Base-by-base conservation (phyloP, 1,140 invertebrate genomes). In the Anoplolepis gracilipes region DNA sequence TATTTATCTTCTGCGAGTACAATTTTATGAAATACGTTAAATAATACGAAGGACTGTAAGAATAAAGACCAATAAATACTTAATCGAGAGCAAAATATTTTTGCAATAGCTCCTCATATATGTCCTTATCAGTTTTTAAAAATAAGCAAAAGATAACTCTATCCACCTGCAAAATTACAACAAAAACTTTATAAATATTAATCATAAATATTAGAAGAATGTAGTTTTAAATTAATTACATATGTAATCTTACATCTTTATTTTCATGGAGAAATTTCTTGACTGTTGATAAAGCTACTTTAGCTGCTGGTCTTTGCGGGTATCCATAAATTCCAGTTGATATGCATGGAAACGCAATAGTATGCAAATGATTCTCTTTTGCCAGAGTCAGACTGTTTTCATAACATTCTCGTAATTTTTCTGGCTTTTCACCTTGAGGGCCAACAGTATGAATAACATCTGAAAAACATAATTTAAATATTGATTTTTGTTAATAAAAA, bases 301-400 rank as follows among this genome's bases (percentile, higher is more conserved):
- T 95, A 7, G 97, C 97, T 0, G 98, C 98, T 53, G 96, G 92
- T 87, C 96, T 95, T 94, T 97, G 97, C 1, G 98, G 98, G 95
- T 98, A 98, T 3, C 97, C 97, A 95, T 98, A 98, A 82, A 98
- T 96, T 16, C 98, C 98, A 70, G 98, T 98, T 0, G 97, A 98
- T 91, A 98, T 98, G 87, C 98, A 98, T 25, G 98, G 98, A 93
- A 98, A 98, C 53, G 98, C 97, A 36, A 98, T 96, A 7, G 97
- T 96, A 84, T 95, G 95, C 1, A 98, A 84, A 2, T 96, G 93
- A 88, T 98, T 95, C 81, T 96, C 94, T 75, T 95, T 94, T 42
- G 96, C 94, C 10, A 97, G 62, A 1, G 96, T 92, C 0, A 98
- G 93, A 93, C 96, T 96, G 36, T 96, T 97, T 86, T 95, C 93